These are phyloP conservation scores for Lethenteron reissneri DNA, from an alignment of 2,113 vertebrate species.

Conservation along the genomic window DNA sequence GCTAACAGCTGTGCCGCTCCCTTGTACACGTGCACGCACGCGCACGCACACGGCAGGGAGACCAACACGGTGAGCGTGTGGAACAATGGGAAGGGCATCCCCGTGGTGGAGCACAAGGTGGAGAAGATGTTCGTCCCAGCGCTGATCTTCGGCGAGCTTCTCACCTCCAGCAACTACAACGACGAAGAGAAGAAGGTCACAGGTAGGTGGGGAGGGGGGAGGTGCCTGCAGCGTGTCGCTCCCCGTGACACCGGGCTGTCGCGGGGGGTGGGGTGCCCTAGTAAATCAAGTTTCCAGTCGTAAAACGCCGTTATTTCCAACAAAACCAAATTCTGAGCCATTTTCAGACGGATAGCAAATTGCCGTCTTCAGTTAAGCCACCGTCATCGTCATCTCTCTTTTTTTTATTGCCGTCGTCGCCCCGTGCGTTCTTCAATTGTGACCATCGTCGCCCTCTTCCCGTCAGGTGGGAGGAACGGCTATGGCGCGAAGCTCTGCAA, in stretches of 20 bases:
- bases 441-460: too few species aligned
- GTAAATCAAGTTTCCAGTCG: too few species aligned
- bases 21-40: background rate
- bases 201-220: constrained; percentile 75
- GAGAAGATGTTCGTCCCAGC: constrained; percentile 92
- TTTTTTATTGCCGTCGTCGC: background rate
- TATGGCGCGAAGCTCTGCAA: constrained; percentile 98
- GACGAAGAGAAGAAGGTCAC: constrained; percentile 94
- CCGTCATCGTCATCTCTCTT: background rate
- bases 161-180: constrained; percentile 92
- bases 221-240: constrained; percentile 22
- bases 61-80: constrained; percentile 77
- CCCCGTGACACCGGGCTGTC: too few species aligned
- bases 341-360: background rate
- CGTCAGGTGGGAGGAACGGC: constrained; percentile 73
- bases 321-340: background rate
- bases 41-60: constrained; percentile 30
- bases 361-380: background rate
- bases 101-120: constrained; percentile 85
- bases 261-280: too few species aligned
- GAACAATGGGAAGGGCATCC: constrained; percentile 96
- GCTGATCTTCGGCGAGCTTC: constrained; percentile 90
- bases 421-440: too few species aligned
- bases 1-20: background rate
- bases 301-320: too few species aligned